Evolutionary conservation across 2,888 invertebrate genomes (phyloP), one percentile per base, ranked within the genome.

Genomic region (Ornithoptera priamus): DNA sequence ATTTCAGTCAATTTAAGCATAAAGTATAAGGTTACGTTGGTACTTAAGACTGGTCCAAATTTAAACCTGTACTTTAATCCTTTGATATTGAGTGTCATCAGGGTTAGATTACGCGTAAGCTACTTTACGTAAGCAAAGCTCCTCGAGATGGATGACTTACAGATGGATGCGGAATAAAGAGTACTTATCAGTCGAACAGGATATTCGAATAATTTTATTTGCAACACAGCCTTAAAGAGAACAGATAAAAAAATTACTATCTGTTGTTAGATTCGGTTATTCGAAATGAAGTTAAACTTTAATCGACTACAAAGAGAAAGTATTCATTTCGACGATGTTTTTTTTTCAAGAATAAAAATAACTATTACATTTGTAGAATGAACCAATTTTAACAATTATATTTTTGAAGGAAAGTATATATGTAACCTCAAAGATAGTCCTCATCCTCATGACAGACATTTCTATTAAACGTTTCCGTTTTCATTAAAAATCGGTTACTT

Each of bases 51-150:
- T 65, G 46, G 59, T 36, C n/a, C 39, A 64, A 56, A 56, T 59
- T 24, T 24, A 59, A 59, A 22, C 17, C 22, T 17, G 22, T 24
- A 24, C 46, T 59, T 58, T 59, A 65, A 46, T 65, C 59, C 42
- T 59, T 65, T 59, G 57, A 39, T 39, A 65, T 65, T 58, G 18
- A 65, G n/a, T 59, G 58, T 58, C 65, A 6, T 42, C 46, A 46
- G 18, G 30, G 59, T 36, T 57, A 58, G 57, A n/a, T 42, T 30
- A 59, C 46, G 46, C n/a, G 20, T 65, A 65, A 65, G 39, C 65
- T 65, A 39, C 57, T 57, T 65, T 57, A 46, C 57, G 42, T 58
- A 50, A 59, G 60, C 57, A 24, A 65, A 59, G 46, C 50, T 53
- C 18, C 30, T 50, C 59, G 46, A 59, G 24, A 66, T 66, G 46